Evolutionary conservation across 2,797 vertebrate species (phyloP).

Genomic region (Acanthopagrus latus): DNA sequence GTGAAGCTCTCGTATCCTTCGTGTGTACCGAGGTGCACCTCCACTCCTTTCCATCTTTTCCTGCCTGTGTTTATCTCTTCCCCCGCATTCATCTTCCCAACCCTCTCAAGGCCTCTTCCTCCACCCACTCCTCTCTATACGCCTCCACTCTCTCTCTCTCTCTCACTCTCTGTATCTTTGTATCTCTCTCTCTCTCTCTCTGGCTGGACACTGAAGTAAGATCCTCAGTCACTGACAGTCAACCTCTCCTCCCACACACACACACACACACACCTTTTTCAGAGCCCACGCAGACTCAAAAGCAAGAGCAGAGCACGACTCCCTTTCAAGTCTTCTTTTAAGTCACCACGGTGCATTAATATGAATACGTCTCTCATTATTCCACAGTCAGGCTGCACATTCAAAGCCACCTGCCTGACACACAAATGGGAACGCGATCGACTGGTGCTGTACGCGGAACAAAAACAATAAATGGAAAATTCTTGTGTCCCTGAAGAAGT

Average conservation of each 20-base stretch:
- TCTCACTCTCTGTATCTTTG: background rate
- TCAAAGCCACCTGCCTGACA: slow-evolving; percentile 34
- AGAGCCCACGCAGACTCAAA: slow-evolving; percentile 35
- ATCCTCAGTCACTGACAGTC: slow-evolving; percentile 16
- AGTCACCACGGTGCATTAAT: slow-evolving; percentile 46
- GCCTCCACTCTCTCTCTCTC: slow-evolving; percentile 33
- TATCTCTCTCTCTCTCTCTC: slow-evolving; percentile 13
- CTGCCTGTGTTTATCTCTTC: slow-evolving; percentile 38
- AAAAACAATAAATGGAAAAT: slow-evolving; percentile 22
- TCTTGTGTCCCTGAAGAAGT: background rate
- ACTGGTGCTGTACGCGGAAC: slow-evolving; percentile 9
- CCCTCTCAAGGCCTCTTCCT: slow-evolving; percentile 49
- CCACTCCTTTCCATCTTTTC: slow-evolving; percentile 20
- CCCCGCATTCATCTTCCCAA: slow-evolving; percentile 47
- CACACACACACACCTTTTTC: slow-evolving; percentile 28
- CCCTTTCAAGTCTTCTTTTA: slow-evolving; percentile 61
- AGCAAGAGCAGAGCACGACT: slow-evolving; percentile 21
- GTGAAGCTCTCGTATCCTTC: slow-evolving; percentile 40
- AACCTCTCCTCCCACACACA: slow-evolving; percentile 47
- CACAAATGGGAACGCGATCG: slow-evolving; percentile 26
- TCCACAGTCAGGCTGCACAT: slow-evolving; percentile 34
- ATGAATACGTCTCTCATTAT: slow-evolving; percentile 60
- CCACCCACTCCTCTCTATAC: slow-evolving; percentile 43
- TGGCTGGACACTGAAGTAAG: slow-evolving; percentile 43
- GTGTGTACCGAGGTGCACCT: slow-evolving; percentile 28